Evolutionary conservation across 2,888 invertebrate genomes (phyloP), one percentile per base, ranked within the genome.

Genomic region (Spilosoma lubricipeda): DNA sequence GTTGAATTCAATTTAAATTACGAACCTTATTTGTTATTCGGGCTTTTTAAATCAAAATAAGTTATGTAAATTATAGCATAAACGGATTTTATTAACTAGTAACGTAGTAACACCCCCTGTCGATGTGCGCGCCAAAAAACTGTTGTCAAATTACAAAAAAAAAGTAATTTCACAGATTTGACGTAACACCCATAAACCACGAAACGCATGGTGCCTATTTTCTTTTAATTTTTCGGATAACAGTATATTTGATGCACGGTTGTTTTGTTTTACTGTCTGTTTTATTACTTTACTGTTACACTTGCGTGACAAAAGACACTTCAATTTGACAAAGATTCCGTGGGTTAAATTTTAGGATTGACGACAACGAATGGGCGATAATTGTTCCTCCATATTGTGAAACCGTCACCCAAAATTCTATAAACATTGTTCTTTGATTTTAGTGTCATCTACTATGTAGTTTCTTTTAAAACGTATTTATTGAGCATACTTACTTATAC

Each of bases 261-360:
- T 71, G 67, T 74, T 70, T 67, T 36, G 45, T 63, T 74, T 73
- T 71, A 67, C 63, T 52, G 42, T 65, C 64, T 67, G 45, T 74
- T 76, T 83, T 81, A 83, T 74, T 71, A 63, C 71, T 67, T 74
- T 66, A 81, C 78, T 75, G 78, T 73, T 66, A 52, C 72, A 59
- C 23, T 36, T 66, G 81, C 83, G 70, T 77, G 72, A 77, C 73
- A 83, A 77, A 83, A 64, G 69, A 68, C 67, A 48, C 39, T 67
- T 67, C 63, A 72, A 77, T 78, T 80, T 72, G 76, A 78, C 30
- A 75, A 76, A 56, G 67, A 67, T 72, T 68, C 70, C 63, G 65
- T 78, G 45, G 74, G 73, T 36, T 68, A 52, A 36, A 9, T 66
- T 73, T 74, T 72, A 39, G 42, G 18, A 59, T 64, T 65, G n/a